Percentiles rank a stretch among this genome's conserved stretches.
phyloP scores from a whole-genome alignment of 2,888 invertebrate species.

The Linyphia triangularis region DNA sequence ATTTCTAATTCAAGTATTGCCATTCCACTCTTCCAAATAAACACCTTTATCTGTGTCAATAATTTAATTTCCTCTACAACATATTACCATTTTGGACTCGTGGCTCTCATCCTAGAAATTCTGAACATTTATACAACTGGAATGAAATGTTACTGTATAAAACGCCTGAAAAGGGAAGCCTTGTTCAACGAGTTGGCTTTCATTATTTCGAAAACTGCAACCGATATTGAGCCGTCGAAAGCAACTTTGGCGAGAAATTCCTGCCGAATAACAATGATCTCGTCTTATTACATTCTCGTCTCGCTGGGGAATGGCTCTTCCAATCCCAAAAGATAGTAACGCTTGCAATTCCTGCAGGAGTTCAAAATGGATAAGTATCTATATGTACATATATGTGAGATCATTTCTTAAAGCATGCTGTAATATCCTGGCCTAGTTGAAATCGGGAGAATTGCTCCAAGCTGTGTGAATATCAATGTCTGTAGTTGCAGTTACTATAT shows the following conservation, averaged over 20 bases:
- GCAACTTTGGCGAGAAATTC: slow-evolving; percentile 5
- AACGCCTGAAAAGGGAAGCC: not conserved
- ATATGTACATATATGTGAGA: not conserved
- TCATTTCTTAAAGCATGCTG: slow-evolving; percentile 33
- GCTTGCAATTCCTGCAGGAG: not conserved
- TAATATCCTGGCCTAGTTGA: not conserved
- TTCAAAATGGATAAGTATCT: not conserved
- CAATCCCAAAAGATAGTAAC: not conserved
- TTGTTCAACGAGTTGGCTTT: not conserved
- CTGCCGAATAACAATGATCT: slow-evolving; percentile 37
- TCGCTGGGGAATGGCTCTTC: not conserved
- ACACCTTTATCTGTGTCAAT: not conserved
- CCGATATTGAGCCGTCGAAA: not conserved
- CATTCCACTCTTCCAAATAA: not conserved
- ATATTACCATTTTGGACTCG: not conserved
- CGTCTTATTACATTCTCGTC: slow-evolving; percentile 41
- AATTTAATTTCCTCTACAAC: not conserved
- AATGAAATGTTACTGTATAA: not conserved
- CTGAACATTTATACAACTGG: not conserved
- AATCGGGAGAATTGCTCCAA: not conserved
- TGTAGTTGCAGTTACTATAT: not conserved
- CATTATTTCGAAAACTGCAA: not conserved
- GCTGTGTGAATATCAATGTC: not conserved
- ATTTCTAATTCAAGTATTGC: too few species aligned
- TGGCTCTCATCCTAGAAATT: not conserved